Conservation (phyloP, 2,113 vertebrate species). For the Lucifuga dentata region DNA sequence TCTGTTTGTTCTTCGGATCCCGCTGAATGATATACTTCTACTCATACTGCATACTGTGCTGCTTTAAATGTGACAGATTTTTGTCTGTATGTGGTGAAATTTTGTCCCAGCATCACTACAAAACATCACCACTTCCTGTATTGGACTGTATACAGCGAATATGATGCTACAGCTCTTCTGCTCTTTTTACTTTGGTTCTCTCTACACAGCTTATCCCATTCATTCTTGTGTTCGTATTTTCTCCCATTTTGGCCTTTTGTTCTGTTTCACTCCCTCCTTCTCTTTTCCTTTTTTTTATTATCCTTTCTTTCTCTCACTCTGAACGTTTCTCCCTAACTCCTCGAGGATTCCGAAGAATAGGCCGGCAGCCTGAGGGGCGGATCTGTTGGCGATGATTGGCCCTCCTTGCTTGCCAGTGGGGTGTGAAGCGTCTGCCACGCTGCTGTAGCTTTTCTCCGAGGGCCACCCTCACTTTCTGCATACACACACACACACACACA, state of each 20-base stretch:
- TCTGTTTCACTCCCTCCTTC: slow-evolving; percentile 20
- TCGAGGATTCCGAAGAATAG: slow-evolving; percentile 53
- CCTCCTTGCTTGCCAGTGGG: slow-evolving; percentile 73
- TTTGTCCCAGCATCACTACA: no score
- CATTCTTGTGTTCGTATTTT: slow-evolving; percentile 43
- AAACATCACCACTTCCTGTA: slow-evolving; percentile 6
- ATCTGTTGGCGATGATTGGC: slow-evolving; percentile 68
- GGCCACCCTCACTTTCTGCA: slow-evolving; percentile 41
- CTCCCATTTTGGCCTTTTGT: slow-evolving; percentile 48
- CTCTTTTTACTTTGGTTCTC: not conserved
- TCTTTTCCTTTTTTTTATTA: slow-evolving; percentile 26
- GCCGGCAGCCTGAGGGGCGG: slow-evolving; percentile 71
- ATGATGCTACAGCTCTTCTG: slow-evolving; percentile 24
- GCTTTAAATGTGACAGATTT: no score
- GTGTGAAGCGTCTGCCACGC: slow-evolving; percentile 72
- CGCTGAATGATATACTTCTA: no score
- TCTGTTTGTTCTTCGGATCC: not conserved
- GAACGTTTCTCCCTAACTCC: slow-evolving; percentile 18
- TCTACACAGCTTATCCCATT: slow-evolving; percentile 11
- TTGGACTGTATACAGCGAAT: slow-evolving; percentile 18
- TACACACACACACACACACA: not conserved
- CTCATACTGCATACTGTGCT: not conserved
- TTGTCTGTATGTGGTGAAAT: slow-evolving; percentile 1
- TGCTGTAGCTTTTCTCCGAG: slow-evolving; percentile 70
- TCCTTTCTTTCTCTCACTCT: slow-evolving; percentile 1